Conservation (phyloP, 2,113 vertebrate species). For the Tor tambroides region DNA sequence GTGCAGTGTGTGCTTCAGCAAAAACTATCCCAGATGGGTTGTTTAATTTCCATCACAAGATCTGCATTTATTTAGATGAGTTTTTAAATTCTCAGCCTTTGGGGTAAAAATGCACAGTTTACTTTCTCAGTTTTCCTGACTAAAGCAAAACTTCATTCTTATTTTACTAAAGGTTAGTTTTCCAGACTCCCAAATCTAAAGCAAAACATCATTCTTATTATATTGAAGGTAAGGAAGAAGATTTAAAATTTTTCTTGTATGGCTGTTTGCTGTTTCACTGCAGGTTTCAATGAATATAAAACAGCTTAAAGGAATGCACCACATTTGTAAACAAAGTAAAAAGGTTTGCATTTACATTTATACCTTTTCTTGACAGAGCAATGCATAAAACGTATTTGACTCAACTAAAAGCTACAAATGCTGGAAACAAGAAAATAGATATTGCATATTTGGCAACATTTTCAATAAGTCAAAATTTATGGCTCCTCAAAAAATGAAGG, state of each 20-base stretch:
- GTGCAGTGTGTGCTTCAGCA: not conserved
- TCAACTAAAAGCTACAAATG: not conserved
- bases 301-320: not conserved
- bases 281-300: not conserved
- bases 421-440: not conserved
- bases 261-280: not conserved
- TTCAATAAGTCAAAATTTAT: not conserved
- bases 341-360: not conserved
- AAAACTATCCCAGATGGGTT: conserved; percentile 9
- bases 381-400: not conserved
- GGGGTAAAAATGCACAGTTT: not conserved
- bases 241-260: not conserved
- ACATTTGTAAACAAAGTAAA: not conserved
- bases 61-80: not conserved
- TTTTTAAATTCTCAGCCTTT: not conserved
- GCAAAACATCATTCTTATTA: not conserved
- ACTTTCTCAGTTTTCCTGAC: not conserved
- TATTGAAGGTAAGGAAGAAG: not conserved
- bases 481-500: not conserved
- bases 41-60: conserved; percentile 5
- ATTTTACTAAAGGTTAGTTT: not conserved
- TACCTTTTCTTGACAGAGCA: not conserved
- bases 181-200: not conserved
- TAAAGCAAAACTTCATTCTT: not conserved
- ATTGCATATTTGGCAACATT: not conserved